These are phyloP conservation scores for Petromus typicus DNA, from an alignment of 2,113 vertebrate genomes.

Conservation along the genomic window DNA sequence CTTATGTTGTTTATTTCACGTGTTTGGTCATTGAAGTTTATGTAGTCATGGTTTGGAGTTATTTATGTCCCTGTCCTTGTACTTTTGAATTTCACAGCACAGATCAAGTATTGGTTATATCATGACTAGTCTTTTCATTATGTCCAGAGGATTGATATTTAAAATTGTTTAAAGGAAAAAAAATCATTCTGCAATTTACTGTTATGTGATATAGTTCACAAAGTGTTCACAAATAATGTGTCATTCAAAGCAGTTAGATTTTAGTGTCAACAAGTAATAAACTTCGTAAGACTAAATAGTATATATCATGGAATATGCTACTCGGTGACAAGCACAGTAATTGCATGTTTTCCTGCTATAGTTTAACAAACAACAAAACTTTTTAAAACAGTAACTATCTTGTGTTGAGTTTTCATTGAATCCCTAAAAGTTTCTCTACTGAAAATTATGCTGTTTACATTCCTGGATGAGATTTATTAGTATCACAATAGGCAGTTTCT, in stretches of 20 bases:
- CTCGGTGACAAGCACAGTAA: not conserved
- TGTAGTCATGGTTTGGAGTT: conserved; percentile 65
- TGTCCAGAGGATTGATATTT: conserved; percentile 13
- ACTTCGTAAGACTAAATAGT: not conserved
- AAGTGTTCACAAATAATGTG: not conserved
- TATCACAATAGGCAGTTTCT: conserved; percentile 12
- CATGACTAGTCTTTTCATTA: not conserved
- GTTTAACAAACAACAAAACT: not conserved
- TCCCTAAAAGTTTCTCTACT: conserved; percentile 44
- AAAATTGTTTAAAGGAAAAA: conserved; percentile 27
- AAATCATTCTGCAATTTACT: conserved; percentile 23
- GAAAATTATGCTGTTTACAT: not conserved
- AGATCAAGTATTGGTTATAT: not conserved
- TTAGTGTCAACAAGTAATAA: conserved; percentile 23
- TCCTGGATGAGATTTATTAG: not conserved
- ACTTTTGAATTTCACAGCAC: not conserved
- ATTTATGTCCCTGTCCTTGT: conserved; percentile 43
- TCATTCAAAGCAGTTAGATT: conserved; percentile 22
- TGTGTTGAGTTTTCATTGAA: not conserved
- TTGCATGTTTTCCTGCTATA: not conserved
- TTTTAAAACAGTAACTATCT: not conserved
- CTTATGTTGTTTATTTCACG: not conserved
- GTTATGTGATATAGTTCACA: not conserved
- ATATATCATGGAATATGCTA: conserved; percentile 17
- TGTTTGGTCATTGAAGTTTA: conserved; percentile 39